Base-by-base conservation (phyloP, 2,888 invertebrate species). In the Leptopilina syphax region DNA sequence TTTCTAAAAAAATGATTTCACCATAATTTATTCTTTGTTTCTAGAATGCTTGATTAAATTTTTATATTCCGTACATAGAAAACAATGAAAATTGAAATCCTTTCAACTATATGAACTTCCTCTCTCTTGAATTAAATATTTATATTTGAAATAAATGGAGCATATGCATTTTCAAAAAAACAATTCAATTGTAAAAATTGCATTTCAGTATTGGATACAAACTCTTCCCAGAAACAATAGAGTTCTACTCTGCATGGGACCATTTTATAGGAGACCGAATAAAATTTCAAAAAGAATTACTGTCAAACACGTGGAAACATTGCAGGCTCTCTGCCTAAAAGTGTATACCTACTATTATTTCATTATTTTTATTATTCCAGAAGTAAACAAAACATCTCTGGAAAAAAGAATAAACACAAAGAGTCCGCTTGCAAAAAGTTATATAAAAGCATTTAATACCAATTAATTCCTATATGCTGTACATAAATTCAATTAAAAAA, bases 121-220 rank as follows among this genome's bases (percentile, higher is more conserved):
- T 24, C 18, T 63, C 63, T 63, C 60, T 18, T 24, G 24, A 63
- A 63, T 77, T 57, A 57, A 50, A 77, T 77, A 67, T 50, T 73
- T 77, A 68, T 34, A 77, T 54, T 76, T 73, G 24, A 60, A 66
- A 65, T 57, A 77, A 27, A 68, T 76, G 54, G 12, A 65, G 50
- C 68, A 68, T 68, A n/a, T 50, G 47, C 18, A 68, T 68, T 68
- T 76, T n/a, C 24, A 76, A 79, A 77, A 65, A 57, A 79, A 47
- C 66, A 63, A 78, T 78, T 41, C 34, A 77, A 77, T 68, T 77
- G 76, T 65, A 65, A 76, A 79, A 77, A 65, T 63, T 77, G 82
- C 65, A 76, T 92, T 92, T 57, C 87, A 93, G 93, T 57, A 89
- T 92, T 41, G 93, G 90, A 9, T 93, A 92, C 86, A 92, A 93